Conservation (phyloP, 2,113 vertebrate genomes). For the Dasyprocta punctata region DNA sequence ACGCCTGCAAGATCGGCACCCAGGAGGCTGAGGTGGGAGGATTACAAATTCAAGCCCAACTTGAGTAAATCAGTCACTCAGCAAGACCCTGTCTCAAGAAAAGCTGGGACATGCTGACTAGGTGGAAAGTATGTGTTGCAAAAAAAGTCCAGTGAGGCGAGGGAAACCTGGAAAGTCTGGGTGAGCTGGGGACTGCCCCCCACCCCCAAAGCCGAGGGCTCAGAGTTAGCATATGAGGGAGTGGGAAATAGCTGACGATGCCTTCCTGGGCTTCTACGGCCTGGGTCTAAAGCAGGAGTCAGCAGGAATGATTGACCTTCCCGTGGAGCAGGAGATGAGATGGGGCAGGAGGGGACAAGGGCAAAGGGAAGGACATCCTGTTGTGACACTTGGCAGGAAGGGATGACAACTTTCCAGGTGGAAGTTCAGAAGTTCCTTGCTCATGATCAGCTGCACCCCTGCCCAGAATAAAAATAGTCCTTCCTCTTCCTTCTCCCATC, state of each 20-base stretch:
- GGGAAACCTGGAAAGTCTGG: constrained; percentile 46
- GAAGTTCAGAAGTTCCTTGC: constrained; percentile 35
- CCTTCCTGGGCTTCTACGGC: not conserved
- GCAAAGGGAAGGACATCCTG: constrained; percentile 6
- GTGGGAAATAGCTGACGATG: not conserved
- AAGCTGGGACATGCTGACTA: not conserved
- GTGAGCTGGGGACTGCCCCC: constrained; percentile 13
- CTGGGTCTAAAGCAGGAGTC: constrained; percentile 9
- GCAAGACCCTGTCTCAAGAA: not conserved
- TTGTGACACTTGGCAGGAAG: not conserved
- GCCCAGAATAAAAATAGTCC: constrained; percentile 62
- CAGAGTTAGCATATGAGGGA: not conserved
- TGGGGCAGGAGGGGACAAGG: not conserved
- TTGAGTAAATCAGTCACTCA: not conserved
- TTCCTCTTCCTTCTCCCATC: constrained; percentile 46
- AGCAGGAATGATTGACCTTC: not conserved
- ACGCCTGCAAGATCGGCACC: not conserved
- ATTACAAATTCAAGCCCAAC: not conserved
- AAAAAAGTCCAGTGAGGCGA: constrained; percentile 11
- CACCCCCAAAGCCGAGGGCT: not conserved
- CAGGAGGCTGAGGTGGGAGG: not conserved
- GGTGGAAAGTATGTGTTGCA: constrained; percentile 41
- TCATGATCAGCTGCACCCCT: not conserved
- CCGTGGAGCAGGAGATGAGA: not conserved
- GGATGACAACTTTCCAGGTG: constrained; percentile 52